Evolutionary conservation across 2,888 invertebrate species (phyloP), one percentile per base, ranked within the genome.

Genomic region (Drosophila testacea): DNA sequence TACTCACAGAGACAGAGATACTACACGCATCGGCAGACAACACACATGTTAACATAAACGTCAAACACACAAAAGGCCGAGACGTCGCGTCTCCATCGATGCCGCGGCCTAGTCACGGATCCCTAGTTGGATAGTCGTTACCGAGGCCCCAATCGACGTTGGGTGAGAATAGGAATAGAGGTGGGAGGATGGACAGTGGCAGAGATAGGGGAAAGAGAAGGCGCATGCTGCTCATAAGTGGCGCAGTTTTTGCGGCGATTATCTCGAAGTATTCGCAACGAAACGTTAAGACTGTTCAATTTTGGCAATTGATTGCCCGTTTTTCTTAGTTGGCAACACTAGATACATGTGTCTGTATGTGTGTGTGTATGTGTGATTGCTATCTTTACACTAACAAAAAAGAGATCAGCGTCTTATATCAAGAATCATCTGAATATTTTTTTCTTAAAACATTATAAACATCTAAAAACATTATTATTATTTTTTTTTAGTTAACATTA

Each of bases 1-100:
- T 6, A 57, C 47, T 13, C 32, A 57, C 44, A 27, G 41, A 67
- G 50, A 34, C 64, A 60, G 65, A 71, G 74, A 73, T 70, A 73
- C 87, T 65, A 81, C 87, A 86, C 84, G 79, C 84, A 72, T 74
- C 69, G 73, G 52, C 83, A 77, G 75, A 83, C 78, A 86, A 82
- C 85, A 87, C 79, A 89, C 85, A 85, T 85, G 85, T 85, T 88
- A 88, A 89, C 88, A 85, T 89, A 88, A 85, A 88, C 88, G 85
- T 85, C 88, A 85, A 88, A 84, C 83, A 87, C 83, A 89, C 83
- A 83, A 88, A 77, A 83, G 83, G 87, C 66, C 78, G 74, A 34
- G 32, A 44, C 7, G 55, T 9, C 11, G 38, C 22, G 22, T 22
- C 59, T 55, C 47, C 59, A 63, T 52, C 63, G 77, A 60, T 44